Evolutionary conservation across 2,113 vertebrate genomes (phyloP).

Genomic region (Tragelaphus strepsiceros): DNA sequence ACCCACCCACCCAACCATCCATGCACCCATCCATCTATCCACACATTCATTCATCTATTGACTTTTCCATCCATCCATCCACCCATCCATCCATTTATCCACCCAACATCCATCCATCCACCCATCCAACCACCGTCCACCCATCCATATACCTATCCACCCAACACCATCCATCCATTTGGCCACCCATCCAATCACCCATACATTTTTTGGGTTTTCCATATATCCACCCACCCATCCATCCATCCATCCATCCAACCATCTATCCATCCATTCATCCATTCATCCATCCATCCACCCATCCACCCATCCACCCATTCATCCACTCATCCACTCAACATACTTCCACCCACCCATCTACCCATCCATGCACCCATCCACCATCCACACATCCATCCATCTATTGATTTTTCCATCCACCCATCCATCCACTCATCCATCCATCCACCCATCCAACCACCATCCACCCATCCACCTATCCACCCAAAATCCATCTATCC

Average conservation of each 20-base stretch:
- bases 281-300: neutral
- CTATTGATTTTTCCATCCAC: too few species aligned
- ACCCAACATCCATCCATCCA: neutral
- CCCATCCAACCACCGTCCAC: fast-evolving
- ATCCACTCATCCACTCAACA: neutral
- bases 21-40: neutral
- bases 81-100: fast-evolving
- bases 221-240: neutral
- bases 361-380: neutral
- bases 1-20: fast-evolving
- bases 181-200: neutral
- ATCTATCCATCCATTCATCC: neutral
- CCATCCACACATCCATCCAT: neutral
- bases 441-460: neutral
- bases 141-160: neutral
- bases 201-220: too few species aligned
- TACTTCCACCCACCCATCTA: neutral
- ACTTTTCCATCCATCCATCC: neutral
- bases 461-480: neutral
- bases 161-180: too few species aligned
- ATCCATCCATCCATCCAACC: neutral
- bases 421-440: neutral
- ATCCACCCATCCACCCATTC: neutral
- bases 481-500: too few species aligned
- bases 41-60: fast-evolving